Base-by-base conservation (phyloP, 2,888 invertebrate species). In the Euphydryas editha region DNA sequence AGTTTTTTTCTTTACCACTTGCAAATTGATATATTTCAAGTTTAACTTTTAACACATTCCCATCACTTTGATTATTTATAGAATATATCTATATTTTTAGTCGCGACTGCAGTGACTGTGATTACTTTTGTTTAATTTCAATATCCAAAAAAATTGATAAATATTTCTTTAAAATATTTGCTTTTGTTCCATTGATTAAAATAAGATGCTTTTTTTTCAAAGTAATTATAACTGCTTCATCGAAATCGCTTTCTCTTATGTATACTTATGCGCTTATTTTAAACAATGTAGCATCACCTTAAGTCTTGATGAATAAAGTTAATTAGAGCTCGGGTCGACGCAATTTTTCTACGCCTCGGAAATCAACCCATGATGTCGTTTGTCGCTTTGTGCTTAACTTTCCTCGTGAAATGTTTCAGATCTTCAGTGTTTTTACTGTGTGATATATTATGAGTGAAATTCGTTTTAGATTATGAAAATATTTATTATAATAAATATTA, bases 221-320 rank as follows among this genome's bases (percentile, higher is more conserved):
- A 11, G 11, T 5, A 2, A 8, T 15, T 39, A 39, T 15, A 39
- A 30, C 8, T 30, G 5, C 30, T 0, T 15, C 1, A 1, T 2
- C 10, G 20, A 20, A 49, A 21, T 13, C 49, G 24, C 49, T 51
- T 1, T 6, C 49, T n/a, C 49, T 21, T 24, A 51, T 51, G 18
- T 46, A n/a, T 1, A 11, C 20, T 20, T 37, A 2, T 30, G 44
- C 59, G 56, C 59, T 59, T 18, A 5, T 42, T n/a, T 59, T 44
- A 13, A 46, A 13, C 47, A 59, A 42, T 54, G 46, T 37, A 44
- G 39, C 51, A 51, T 6, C 24, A 42, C 54, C 59, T 42, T 59
- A 65, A 68, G 62, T 65, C 67, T 67, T 75, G 75, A 76, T 70
- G 69, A 72, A 75, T 72, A 71, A 65, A 70, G 70, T 71, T 75